These are phyloP conservation scores for Myathropa florea DNA, from an alignment of 2,888 invertebrate species.

Conservation along the genomic window DNA sequence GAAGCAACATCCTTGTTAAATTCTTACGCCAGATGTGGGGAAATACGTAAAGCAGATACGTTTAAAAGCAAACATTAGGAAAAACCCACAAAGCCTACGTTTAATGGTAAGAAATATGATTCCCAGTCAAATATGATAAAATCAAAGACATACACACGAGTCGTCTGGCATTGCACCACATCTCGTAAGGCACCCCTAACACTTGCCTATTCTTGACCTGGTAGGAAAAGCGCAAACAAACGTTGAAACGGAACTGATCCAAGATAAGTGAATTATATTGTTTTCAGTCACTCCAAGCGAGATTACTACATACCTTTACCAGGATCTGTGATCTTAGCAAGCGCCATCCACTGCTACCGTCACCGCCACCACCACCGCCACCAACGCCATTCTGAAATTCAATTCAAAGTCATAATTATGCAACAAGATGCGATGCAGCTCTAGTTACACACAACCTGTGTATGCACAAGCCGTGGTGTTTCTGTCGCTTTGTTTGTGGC, in stretches of 20 bases:
- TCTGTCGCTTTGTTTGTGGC: slow-evolving; percentile 38
- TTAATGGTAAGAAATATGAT: not conserved
- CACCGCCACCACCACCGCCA: not conserved
- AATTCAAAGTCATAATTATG: slow-evolving; percentile 70
- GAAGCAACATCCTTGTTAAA: not conserved
- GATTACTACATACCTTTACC: slow-evolving; percentile 33
- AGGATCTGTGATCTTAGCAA: slow-evolving; percentile 53
- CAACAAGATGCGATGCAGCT: slow-evolving; percentile 64
- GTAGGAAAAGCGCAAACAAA: slow-evolving; percentile 1
- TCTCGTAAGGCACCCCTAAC: slow-evolving; percentile 1
- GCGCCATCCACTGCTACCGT: slow-evolving; percentile 48
- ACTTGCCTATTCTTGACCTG: slow-evolving; percentile 28
- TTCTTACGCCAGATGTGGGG: not conserved
- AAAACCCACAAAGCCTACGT: not conserved
- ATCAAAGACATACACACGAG: not conserved
- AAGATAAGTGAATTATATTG: slow-evolving; percentile 48
- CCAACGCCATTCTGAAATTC: slow-evolving; percentile 6
- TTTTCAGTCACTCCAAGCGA: not conserved
- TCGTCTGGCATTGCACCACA: slow-evolving; percentile 20
- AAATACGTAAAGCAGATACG: not conserved
- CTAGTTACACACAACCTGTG: slow-evolving; percentile 49
- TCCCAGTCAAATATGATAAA: not conserved
- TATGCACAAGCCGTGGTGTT: not conserved
- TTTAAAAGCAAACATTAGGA: not conserved
- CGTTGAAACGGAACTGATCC: slow-evolving; percentile 35